These are phyloP conservation scores for Athalia circularis DNA, from an alignment of 2,888 invertebrate species.

Conservation along the genomic window DNA sequence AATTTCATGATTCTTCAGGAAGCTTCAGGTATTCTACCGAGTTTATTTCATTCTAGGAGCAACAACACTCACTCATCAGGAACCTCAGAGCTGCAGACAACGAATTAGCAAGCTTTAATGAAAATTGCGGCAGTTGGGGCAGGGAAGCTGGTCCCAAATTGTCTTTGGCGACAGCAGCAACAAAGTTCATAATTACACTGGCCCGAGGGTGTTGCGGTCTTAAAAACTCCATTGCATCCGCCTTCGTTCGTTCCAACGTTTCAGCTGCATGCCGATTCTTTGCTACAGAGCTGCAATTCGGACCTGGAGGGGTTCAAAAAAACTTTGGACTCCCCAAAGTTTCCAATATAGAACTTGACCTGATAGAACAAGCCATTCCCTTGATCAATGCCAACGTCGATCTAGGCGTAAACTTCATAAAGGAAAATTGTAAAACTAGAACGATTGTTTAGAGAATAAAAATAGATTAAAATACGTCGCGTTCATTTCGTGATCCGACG, in stretches of 20 bases:
- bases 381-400: slow-evolving; percentile 61
- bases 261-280: slow-evolving; percentile 65
- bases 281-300: slow-evolving; percentile 63
- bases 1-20: not conserved
- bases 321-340: slow-evolving; percentile 66
- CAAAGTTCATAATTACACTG: slow-evolving; percentile 63
- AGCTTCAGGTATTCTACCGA: not conserved
- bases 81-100: slow-evolving; percentile 60
- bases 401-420: slow-evolving; percentile 53
- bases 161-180: slow-evolving; percentile 61
- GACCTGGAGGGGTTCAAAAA: slow-evolving; percentile 59
- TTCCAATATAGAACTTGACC: slow-evolving; percentile 57
- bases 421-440: slow-evolving; percentile 35
- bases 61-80: slow-evolving; percentile 57
- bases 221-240: slow-evolving; percentile 59
- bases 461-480: not conserved
- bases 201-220: slow-evolving; percentile 60
- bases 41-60: slow-evolving; percentile 54
- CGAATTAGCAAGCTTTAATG: slow-evolving; percentile 51
- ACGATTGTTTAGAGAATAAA: slow-evolving; percentile 1
- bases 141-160: slow-evolving; percentile 55
- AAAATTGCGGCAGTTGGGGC: not conserved
- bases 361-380: slow-evolving; percentile 61
- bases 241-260: slow-evolving; percentile 64
- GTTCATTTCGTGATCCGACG: not conserved